Evolutionary conservation across 92 coral and sea anemone species (phyloP), one percentile per base, ranked within the genome.

Genomic region (Zoanthus sansibaricus): DNA sequence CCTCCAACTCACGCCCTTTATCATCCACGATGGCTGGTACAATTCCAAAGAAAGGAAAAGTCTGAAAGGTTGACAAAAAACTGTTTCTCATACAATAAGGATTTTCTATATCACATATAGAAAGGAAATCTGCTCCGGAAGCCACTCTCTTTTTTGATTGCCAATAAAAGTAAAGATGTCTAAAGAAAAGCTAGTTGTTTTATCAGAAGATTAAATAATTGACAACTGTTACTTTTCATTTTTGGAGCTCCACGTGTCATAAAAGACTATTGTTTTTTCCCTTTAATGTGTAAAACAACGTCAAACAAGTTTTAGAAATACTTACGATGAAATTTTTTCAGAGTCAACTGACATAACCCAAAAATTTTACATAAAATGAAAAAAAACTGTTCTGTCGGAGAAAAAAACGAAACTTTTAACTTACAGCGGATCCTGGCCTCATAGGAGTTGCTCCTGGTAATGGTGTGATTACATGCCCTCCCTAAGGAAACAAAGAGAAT

Each of bases 401-500:
- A 4, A 37, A 37, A 37, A 37, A 37, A 2, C 42, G 4, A 49
- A 49, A 7, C 7, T 6, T 42, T 61, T 1, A 15, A 86, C 99
- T 92, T 88, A 95, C 99, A 45, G 99, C 94, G 33, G 99, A 94
- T 37, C 99, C 99, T 51, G 99, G 99, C 48, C 98, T 87, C 94
- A 93, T 95, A 58, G 97, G 97, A 20, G 99, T 97, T 33, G 99
- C 99, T 14, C 99, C 99, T 54, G 99, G 99, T 25, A 97, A 84
- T 8, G 99, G 91, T 30, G 99, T 95, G 83, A 97, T 91, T 37
- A 97, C 95, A 84, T 97, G 99, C 16, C 99, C 99, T 76, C 99
- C 99, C 99, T 97, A 78, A 88, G 77, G 20, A 82, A 42, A 71
- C 13, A 76, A 54, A 21, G 15, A 76, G 0, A 33, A 56, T 54